Evolutionary conservation across 1,140 invertebrate species (phyloP).

Genomic region (Galendromus occidentalis): DNA sequence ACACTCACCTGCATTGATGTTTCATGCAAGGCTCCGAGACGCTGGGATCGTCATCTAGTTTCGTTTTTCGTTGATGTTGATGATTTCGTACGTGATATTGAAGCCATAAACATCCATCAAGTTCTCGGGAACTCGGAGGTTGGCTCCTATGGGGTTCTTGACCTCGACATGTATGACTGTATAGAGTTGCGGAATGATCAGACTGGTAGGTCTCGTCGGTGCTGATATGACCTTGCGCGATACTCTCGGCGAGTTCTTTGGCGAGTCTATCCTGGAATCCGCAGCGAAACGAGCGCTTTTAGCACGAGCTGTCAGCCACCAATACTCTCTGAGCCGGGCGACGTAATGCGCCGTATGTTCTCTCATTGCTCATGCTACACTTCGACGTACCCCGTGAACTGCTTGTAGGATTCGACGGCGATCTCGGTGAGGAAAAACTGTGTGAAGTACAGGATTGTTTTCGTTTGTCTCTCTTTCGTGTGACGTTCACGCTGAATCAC

Average conservation of each 20-base stretch:
- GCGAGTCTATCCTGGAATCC: slow-evolving; percentile 13
- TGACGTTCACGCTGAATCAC: slow-evolving; percentile 44
- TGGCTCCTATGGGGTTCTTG: slow-evolving; percentile 50
- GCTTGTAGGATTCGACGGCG: slow-evolving; percentile 57
- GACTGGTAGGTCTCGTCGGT: slow-evolving; percentile 17
- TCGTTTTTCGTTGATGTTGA: slow-evolving; percentile 25
- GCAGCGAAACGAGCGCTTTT: not conserved
- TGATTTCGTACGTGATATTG: slow-evolving; percentile 72
- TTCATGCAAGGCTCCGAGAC: slow-evolving; percentile 22
- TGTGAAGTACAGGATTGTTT: slow-evolving; percentile 61
- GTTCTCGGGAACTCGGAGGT: slow-evolving; percentile 53
- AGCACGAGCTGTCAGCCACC: too few relatives aligned
- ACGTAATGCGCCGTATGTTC: too few relatives aligned
- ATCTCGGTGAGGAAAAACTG: slow-evolving; percentile 63
- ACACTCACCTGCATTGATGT: slow-evolving; percentile 9
- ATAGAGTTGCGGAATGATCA: slow-evolving; percentile 45
- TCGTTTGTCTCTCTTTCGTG: slow-evolving; percentile 24
- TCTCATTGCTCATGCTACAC: too few relatives aligned
- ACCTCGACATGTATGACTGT: slow-evolving; percentile 55
- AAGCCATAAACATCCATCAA: slow-evolving; percentile 69
- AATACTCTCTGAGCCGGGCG: too few relatives aligned
- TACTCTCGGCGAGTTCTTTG: slow-evolving; percentile 20
- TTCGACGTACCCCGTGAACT: slow-evolving; percentile 23
- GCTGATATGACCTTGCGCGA: slow-evolving; percentile 23
- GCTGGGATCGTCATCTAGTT: slow-evolving; percentile 30